phyloP scores from a whole-genome alignment of 2,797 vertebrate genomes.

The Platyrinchus mystaceus region DNA sequence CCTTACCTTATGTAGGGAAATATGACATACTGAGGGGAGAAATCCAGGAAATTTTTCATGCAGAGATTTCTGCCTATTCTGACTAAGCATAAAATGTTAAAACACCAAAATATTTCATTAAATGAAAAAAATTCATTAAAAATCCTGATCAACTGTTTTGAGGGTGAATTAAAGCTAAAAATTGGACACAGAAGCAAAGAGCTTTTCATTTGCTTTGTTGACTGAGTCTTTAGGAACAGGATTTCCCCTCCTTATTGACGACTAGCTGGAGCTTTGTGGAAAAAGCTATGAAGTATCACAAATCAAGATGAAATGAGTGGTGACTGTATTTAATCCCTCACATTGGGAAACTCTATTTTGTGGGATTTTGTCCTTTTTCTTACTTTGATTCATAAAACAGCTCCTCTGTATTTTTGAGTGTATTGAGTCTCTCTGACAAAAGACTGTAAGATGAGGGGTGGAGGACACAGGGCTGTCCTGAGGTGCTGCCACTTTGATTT shows the following conservation, averaged over 20 bases:
- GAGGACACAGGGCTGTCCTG: background rate
- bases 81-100: background rate
- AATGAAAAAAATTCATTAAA: background rate
- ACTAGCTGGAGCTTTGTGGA: background rate
- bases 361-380: background rate
- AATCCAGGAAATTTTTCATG: background rate
- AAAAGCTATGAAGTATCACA: background rate
- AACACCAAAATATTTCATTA: background rate
- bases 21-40: background rate
- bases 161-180: background rate
- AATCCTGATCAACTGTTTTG: accelerated
- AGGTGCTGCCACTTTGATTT: background rate
- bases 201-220: background rate
- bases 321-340: background rate
- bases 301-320: background rate
- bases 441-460: background rate
- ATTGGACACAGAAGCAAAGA: background rate
- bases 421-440: background rate
- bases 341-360: background rate
- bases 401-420: background rate
- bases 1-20: background rate
- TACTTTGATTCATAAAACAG: background rate
- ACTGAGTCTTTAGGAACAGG: background rate
- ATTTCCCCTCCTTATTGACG: background rate
- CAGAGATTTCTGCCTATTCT: background rate